Evolutionary conservation across 2,888 invertebrate species (phyloP), one percentile per base, ranked within the genome.

Genomic region (Hermodice carunculata): DNA sequence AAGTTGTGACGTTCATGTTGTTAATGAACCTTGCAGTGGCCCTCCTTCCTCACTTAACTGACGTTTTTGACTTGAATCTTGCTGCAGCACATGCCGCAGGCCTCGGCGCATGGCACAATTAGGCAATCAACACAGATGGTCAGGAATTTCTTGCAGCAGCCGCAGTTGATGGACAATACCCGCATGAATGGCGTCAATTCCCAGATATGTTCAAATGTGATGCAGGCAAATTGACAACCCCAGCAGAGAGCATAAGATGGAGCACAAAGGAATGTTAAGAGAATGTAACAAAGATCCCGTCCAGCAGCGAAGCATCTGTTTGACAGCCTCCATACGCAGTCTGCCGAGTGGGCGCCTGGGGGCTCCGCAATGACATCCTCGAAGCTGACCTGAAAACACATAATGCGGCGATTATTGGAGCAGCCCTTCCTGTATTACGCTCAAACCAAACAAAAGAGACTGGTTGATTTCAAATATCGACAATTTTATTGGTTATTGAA

Each of bases 301-400:
- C 91, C 89, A 72, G 89, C 86, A 42, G 89, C 88, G 86, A 91
- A 92, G 82, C 92, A 91, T 54, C 88, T 87, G 75, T 89, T 87
- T 77, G 91, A 90, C 46, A 91, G 85, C 14, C 90, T 87, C 92
- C 92, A 92, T 48, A 91, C 91, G 83, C 91, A 91, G 79, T 92
- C 91, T 0, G 91, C 49, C 3, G 75, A 75, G 57, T 76, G 76
- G 14, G 69, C 69, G 26, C 75, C 72, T 19, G 73, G 75, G 8
- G 76, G 76, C 63, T 76, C 76, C 14, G 67, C 76, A 31, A 76
- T 43, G 28, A 75, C 70, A 46, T 76, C 75, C 51, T 76, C 76
- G 43, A 76, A 76, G 31, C 44, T 49, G 14, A 75, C 90, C 92
- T 92, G 53, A 14, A 65, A 48, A 17, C n/a, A n/a, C n/a, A n/a